phyloP scores from a whole-genome alignment of 2,113 vertebrate species.

The Morphnarchus princeps region DNA sequence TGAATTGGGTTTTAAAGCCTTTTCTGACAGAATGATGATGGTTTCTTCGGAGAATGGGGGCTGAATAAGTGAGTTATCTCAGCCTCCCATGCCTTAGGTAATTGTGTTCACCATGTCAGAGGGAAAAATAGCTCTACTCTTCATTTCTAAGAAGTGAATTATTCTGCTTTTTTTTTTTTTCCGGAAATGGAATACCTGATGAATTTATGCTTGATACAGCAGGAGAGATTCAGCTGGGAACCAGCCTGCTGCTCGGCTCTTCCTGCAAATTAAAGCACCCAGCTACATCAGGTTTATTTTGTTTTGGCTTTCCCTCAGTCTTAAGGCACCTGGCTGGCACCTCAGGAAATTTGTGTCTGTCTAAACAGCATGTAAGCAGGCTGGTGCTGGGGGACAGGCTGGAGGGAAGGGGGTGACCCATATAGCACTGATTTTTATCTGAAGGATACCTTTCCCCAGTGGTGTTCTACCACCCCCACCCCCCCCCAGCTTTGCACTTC shows the following conservation, averaged over 20 bases:
- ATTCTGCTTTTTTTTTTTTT: not conserved
- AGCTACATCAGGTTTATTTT: not conserved
- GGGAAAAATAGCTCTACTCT: not conserved
- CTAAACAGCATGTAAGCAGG: not conserved
- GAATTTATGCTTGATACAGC: constrained; percentile 13
- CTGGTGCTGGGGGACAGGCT: not conserved
- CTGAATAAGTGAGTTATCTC: constrained; percentile 32
- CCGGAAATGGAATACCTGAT: constrained; percentile 17
- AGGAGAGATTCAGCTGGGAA: not conserved
- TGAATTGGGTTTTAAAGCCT: constrained; percentile 8
- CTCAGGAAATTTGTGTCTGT: not conserved
- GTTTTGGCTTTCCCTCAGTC: not conserved
- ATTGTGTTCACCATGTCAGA: constrained; percentile 10
- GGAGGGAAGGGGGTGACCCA: not conserved
- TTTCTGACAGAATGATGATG: constrained; percentile 31
- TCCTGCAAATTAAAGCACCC: not conserved
- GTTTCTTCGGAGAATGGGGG: not conserved
- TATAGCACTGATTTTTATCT: not conserved
- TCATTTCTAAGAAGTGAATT: constrained; percentile 19
- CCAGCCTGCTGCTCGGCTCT: not conserved
- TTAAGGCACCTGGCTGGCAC: not conserved
- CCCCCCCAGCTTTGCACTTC: not conserved
- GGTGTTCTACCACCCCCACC: not conserved
- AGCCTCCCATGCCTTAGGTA: constrained; percentile 15
- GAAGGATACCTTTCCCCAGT: not conserved